These are phyloP conservation scores for Tachina lurida DNA, from an alignment of 2,888 invertebrate species.

Conservation along the genomic window DNA sequence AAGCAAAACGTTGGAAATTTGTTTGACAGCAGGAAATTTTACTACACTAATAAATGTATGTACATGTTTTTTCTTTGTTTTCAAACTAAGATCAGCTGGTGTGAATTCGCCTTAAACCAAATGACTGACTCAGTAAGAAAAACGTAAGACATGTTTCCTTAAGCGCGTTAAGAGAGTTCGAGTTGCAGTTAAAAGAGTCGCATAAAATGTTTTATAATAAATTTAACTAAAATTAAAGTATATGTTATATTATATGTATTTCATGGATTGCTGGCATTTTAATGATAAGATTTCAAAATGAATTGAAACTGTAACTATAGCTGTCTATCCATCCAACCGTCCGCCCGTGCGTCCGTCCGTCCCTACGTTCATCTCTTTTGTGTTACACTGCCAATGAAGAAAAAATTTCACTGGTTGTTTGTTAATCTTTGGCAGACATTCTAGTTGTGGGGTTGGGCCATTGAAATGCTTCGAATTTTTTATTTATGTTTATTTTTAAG, in stretches of 20 bases:
- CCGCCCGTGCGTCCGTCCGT: constrained; percentile 5
- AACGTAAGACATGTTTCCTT: background rate
- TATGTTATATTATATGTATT: constrained; percentile 57
- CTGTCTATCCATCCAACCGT: constrained; percentile 7
- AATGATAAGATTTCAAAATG: constrained; percentile 62
- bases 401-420: constrained; percentile 25
- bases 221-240: constrained; percentile 73
- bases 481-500: constrained; percentile 33
- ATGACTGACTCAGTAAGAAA: background rate
- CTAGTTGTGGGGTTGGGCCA: constrained; percentile 33
- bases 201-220: constrained; percentile 39
- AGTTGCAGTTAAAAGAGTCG: constrained; percentile 7
- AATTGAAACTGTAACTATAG: constrained; percentile 46
- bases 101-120: too few relatives aligned
- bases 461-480: constrained; percentile 33
- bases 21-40: too few relatives aligned
- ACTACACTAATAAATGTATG: too few relatives aligned
- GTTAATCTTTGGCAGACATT: constrained; percentile 34
- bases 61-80: too few relatives aligned
- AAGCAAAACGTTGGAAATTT: too few relatives aligned
- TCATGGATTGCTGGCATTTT: constrained; percentile 75
- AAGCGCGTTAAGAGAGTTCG: background rate
- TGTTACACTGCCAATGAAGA: constrained; percentile 1
- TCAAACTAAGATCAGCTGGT: too few relatives aligned
- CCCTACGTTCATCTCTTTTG: background rate